Evolutionary conservation across 1,140 invertebrate species (phyloP), one percentile per base, ranked within the genome.

Genomic region (Drosophila micromelanica): DNA sequence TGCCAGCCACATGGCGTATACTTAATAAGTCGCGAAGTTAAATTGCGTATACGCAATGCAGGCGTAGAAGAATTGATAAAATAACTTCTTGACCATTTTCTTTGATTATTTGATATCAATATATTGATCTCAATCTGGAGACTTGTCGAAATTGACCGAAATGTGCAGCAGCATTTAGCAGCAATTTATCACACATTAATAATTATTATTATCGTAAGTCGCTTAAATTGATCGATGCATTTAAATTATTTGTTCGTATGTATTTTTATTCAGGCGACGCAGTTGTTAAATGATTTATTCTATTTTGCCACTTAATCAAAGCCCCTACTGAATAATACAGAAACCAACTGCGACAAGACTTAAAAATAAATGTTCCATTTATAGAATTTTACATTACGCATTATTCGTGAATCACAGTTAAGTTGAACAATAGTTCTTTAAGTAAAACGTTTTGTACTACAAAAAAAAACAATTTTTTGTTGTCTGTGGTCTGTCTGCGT

Each of bases 1-100:
- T 92, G 45, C 60, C 15, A 54, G 45, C 60, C 15, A 54, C 60
- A 30, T 15, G 40, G 55, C 74, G 79, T 82, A 82, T 82, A 71
- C 60, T 35, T 71, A 9, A 82, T 77, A 51, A 27, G 8, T 15
- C 2, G 35, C 37, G n/a, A 6, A 15, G 13, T 35, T 45, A 45
- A 20, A 32, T 73, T 73, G 37, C 49, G 49, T 42, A 73, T 69
- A 68, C 71, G 64, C 57, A 38, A 30, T 27, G 32, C 6, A 8
- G 32, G 32, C 2, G 20, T 2, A 3, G 2, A 23, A 23, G 20
- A 12, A 32, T 52, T 17, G 17, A 17, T 17, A 2, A 17, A 17
- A 17, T 17, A 13, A 17, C 13, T 54, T 37, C 32, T 45, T n/a
- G n/a, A n/a, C n/a, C n/a, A n/a, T n/a, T n/a, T n/a, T n/a, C 4